phyloP scores from a whole-genome alignment of 2,888 invertebrate species.

The Minunthozetes semirufus region DNA sequence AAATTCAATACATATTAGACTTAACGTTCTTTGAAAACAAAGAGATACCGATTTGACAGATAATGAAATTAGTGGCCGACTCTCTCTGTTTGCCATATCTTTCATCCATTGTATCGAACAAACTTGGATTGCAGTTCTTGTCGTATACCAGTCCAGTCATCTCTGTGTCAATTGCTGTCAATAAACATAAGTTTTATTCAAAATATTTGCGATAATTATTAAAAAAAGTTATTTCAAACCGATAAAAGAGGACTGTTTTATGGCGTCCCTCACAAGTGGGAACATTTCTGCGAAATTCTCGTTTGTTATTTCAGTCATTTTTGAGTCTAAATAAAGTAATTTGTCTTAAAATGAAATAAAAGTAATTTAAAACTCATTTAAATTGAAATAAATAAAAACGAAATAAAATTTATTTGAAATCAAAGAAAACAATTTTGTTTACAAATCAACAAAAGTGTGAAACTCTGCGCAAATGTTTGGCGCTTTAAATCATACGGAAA shows the following conservation, averaged over 20 bases:
- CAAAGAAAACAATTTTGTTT: too few species aligned
- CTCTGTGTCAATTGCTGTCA: slow-evolving; percentile 64
- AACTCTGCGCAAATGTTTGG: too few species aligned
- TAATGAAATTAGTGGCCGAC: slow-evolving; percentile 52
- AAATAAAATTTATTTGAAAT: background rate
- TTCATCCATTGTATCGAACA: slow-evolving; percentile 56
- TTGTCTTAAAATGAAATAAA: background rate
- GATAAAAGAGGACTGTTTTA: slow-evolving; percentile 51
- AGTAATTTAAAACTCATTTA: background rate
- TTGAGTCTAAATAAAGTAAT: background rate
- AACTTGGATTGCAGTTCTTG: slow-evolving; percentile 54
- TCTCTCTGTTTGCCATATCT: slow-evolving; percentile 55
- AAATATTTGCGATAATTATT: background rate
- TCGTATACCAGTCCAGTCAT: slow-evolving; percentile 58
- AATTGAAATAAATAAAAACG: background rate
- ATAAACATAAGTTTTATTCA: background rate
- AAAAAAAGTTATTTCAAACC: slow-evolving; percentile 41
- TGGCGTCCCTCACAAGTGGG: slow-evolving; percentile 55
- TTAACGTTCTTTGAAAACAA: background rate
- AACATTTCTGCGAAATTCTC: slow-evolving; percentile 59
- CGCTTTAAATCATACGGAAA: too few species aligned
- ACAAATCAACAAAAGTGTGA: too few species aligned
- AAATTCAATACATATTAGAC: background rate
- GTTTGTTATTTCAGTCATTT: slow-evolving; percentile 59
- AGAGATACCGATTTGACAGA: slow-evolving; percentile 56